Percentiles rank a stretch among this genome's conserved stretches.
Evolutionary conservation across 2,797 vertebrate genomes (phyloP).

Genomic region (Spatula versicolor): DNA sequence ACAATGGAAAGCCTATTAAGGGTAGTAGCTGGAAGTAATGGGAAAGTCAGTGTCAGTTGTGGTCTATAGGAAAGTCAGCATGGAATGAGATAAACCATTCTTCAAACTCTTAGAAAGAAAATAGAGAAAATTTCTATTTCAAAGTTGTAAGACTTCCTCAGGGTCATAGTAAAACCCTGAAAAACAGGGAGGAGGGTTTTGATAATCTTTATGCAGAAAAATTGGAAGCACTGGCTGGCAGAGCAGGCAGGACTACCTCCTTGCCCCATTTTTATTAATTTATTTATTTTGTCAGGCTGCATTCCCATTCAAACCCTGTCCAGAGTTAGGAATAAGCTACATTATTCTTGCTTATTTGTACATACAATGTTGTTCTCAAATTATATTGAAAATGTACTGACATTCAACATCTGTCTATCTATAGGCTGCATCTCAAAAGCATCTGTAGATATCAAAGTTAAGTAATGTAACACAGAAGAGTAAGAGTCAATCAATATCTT

Average conservation of each 20-base stretch:
- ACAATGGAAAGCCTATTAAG: neutral
- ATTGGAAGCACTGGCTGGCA: neutral
- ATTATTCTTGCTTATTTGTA: neutral
- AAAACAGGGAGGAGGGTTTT: neutral
- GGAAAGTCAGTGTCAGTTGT: neutral
- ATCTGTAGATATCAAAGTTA: conserved; percentile 4
- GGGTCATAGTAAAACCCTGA: neutral
- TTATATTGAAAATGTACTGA: neutral
- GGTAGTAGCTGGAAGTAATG: neutral
- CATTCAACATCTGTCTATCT: neutral
- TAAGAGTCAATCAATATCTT: neutral
- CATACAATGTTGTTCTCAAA: neutral
- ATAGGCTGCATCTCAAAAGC: neutral
- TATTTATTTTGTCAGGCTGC: neutral
- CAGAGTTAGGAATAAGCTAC: neutral
- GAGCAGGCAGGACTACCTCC: neutral
- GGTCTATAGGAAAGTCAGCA: neutral
- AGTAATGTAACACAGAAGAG: neutral
- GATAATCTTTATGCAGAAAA: neutral
- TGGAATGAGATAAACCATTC: neutral
- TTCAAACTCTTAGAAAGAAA: neutral
- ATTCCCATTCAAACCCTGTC: neutral
- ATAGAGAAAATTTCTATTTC: neutral
- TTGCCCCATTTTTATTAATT: neutral
- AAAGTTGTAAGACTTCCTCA: neutral